phyloP scores from a whole-genome alignment of 2,113 vertebrate species.

The Trichechus manatus region DNA sequence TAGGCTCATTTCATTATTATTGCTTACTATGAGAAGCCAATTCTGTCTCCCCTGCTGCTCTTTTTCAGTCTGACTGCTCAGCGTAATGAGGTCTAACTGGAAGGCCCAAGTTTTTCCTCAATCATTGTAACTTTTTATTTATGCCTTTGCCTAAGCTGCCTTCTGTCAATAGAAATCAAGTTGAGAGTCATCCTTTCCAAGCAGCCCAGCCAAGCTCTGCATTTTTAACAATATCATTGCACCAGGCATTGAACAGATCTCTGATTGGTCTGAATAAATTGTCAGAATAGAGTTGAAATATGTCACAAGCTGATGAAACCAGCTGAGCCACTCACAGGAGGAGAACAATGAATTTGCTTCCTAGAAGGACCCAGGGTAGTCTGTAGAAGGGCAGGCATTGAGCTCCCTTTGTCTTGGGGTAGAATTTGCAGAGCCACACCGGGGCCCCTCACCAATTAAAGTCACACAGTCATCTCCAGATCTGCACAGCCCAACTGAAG shows the following conservation, averaged over 20 bases:
- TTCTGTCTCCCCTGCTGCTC: background rate
- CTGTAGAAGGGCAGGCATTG: background rate
- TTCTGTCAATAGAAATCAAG: slow-evolving; percentile 78
- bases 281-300: slow-evolving; percentile 71
- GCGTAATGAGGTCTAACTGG: slow-evolving; percentile 63
- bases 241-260: slow-evolving; percentile 69
- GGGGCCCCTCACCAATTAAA: background rate
- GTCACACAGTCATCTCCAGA: background rate
- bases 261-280: slow-evolving; percentile 80
- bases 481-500: background rate
- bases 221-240: slow-evolving; percentile 76
- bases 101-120: slow-evolving; percentile 36
- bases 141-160: slow-evolving; percentile 46
- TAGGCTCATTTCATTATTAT: background rate
- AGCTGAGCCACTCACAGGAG: slow-evolving; percentile 44
- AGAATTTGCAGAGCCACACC: background rate
- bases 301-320: slow-evolving; percentile 68
- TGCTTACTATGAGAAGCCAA: background rate
- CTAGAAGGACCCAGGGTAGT: background rate
- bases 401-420: slow-evolving; percentile 21
- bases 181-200: slow-evolving; percentile 60
- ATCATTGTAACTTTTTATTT: slow-evolving; percentile 69
- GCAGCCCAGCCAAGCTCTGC: background rate
- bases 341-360: slow-evolving; percentile 34
- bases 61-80: slow-evolving; percentile 62